These are phyloP conservation scores for Eunapius fragilis DNA, from an alignment of 37 sponge, comb jelly and placozoan genomes.

Conservation along the genomic window DNA sequence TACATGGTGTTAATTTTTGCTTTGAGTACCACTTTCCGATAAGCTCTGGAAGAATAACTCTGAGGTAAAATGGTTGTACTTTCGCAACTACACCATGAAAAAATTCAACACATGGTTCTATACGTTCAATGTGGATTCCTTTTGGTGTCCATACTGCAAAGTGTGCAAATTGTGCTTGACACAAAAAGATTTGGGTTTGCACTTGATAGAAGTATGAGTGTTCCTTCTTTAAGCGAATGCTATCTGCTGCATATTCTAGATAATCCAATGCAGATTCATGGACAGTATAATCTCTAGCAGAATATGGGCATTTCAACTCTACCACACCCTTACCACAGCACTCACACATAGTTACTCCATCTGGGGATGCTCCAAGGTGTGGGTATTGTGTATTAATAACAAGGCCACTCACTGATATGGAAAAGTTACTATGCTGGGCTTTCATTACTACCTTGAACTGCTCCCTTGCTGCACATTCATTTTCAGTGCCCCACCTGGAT, in stretches of 20 bases:
- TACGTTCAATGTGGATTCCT: background rate
- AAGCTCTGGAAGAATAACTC: background rate
- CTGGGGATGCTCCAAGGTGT: slow-evolving; percentile 43
- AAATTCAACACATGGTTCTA: background rate
- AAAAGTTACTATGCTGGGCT: background rate
- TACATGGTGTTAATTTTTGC: too few species aligned
- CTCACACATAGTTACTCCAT: slow-evolving; percentile 31
- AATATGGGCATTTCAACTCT: background rate
- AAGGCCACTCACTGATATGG: background rate
- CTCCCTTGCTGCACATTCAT: background rate
- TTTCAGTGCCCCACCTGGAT: background rate
- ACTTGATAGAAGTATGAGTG: too few species aligned
- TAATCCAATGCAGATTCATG: background rate
- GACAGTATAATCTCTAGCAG: background rate
- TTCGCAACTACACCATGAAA: background rate
- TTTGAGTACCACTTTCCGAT: too few species aligned
- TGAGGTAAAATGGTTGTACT: background rate
- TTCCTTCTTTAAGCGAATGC: background rate
- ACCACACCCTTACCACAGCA: slow-evolving; percentile 26
- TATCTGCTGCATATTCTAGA: background rate
- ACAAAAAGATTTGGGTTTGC: background rate
- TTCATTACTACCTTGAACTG: background rate
- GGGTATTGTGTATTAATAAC: background rate
- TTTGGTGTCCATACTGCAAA: background rate
- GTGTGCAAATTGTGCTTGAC: background rate